Conservation (phyloP, 1,140 invertebrate genomes). For the Orchesella cincta region DNA sequence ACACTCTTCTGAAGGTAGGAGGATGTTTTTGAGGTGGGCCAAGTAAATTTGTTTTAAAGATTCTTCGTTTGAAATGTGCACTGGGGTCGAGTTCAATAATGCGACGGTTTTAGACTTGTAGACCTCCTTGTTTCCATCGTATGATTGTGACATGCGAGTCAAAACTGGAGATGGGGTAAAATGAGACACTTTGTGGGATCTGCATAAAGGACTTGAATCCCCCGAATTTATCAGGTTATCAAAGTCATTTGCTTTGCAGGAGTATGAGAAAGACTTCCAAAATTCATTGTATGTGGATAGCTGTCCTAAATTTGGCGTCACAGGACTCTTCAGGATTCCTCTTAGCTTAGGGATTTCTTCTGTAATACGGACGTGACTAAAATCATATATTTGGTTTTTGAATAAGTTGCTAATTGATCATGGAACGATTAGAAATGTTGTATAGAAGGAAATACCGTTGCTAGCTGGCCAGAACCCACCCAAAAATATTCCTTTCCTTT, state of each 20-base stretch:
- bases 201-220: too few species aligned
- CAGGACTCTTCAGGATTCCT: background rate
- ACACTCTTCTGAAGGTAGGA: too few species aligned
- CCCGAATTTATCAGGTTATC: too few species aligned
- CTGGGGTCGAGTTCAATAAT: too few species aligned
- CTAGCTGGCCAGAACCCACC: background rate
- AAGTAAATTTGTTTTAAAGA: background rate
- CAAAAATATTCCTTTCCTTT: background rate
- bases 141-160: too few species aligned
- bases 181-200: too few species aligned
- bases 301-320: background rate
- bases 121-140: too few species aligned
- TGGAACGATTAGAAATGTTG: background rate
- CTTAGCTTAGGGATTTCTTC: background rate
- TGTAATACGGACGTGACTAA: background rate
- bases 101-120: too few species aligned
- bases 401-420: background rate
- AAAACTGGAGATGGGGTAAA: too few species aligned
- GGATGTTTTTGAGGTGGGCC: too few species aligned
- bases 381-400: background rate
- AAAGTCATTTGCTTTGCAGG: too few species aligned
- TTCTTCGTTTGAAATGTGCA: background rate
- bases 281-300: conserved; percentile 1
- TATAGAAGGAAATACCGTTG: background rate
- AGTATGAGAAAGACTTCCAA: conserved; percentile 1